Evolutionary conservation across 2,888 invertebrate species (phyloP).

Genomic region (Spodoptera picta): DNA sequence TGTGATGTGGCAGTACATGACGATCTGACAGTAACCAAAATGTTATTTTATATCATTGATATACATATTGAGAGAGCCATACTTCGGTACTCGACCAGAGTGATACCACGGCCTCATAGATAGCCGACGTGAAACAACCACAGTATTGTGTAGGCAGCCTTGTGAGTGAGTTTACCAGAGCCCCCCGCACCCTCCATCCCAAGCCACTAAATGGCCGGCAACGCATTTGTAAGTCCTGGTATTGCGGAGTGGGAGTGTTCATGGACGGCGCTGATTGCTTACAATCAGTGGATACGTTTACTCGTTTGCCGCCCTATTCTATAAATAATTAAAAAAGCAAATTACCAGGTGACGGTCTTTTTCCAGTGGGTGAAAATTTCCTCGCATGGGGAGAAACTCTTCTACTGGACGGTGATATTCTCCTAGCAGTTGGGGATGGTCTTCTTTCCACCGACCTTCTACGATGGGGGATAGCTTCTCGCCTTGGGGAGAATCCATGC

Average conservation of each 20-base stretch:
- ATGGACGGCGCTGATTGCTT: too few species aligned
- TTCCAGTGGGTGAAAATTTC: conserved; percentile 39
- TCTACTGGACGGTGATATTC: conserved; percentile 40
- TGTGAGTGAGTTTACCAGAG: not conserved
- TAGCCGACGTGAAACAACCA: not conserved
- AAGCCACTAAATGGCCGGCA: too few species aligned
- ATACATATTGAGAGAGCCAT: too few species aligned
- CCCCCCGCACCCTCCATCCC: too few species aligned
- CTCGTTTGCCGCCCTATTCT: too few species aligned
- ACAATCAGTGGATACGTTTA: too few species aligned
- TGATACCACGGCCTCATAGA: too few species aligned
- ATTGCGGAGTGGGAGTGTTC: too few species aligned
- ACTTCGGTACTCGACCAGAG: too few species aligned
- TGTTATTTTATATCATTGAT: too few species aligned
- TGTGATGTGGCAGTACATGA: conserved; percentile 26
- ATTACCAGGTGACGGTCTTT: conserved; percentile 49
- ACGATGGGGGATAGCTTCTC: conserved; percentile 27
- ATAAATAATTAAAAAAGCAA: not conserved
- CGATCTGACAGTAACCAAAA: conserved; percentile 15
- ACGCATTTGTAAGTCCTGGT: too few species aligned
- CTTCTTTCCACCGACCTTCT: conserved; percentile 16
- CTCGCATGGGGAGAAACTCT: conserved; percentile 47
- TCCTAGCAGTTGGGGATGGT: conserved; percentile 27
- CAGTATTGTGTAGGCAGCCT: not conserved
- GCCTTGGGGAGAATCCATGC: conserved; percentile 45